A percentile compares a stretch with the other conserved stretches of the same genome.
phyloP scores from a whole-genome alignment of 2,888 invertebrate genomes.

The Andrena chrysosceles region DNA sequence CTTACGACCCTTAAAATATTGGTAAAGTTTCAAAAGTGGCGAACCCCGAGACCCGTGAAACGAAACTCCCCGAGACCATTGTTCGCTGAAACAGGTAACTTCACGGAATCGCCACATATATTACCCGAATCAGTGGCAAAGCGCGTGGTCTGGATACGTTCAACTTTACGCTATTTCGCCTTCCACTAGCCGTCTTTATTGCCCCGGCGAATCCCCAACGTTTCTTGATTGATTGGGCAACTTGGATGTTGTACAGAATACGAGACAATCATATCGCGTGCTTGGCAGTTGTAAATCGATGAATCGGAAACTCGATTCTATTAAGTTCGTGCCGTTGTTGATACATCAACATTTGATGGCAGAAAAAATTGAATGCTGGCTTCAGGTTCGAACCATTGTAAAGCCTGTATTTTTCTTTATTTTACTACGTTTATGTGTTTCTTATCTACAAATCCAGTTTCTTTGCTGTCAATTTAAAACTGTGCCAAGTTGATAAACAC shows the following conservation, averaged over 20 bases:
- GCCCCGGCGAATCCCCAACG: background rate
- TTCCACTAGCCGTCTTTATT: slow-evolving; percentile 65
- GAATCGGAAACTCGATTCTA: background rate
- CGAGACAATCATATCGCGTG: background rate
- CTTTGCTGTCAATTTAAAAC: no score
- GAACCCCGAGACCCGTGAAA: slow-evolving; percentile 65
- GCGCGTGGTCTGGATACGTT: slow-evolving; percentile 69
- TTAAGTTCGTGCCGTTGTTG: no score
- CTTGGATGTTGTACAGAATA: background rate
- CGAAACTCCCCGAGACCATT: slow-evolving; percentile 78
- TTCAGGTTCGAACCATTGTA: no score
- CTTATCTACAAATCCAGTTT: no score
- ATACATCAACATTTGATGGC: no score
- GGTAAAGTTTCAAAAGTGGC: slow-evolving; percentile 79
- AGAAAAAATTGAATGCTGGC: no score
- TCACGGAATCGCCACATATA: slow-evolving; percentile 82
- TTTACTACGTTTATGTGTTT: no score
- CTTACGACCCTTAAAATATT: slow-evolving; percentile 80
- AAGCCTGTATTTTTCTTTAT: no score
- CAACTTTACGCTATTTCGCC: slow-evolving; percentile 69
- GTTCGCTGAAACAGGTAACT: slow-evolving; percentile 81
- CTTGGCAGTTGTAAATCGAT: background rate
- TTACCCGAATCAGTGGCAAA: slow-evolving; percentile 75
- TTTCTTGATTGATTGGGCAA: slow-evolving; percentile 11
- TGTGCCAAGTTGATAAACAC: no score